Evolutionary conservation across 2,888 invertebrate genomes (phyloP).

Genomic region (Plagodis dolabraria): DNA sequence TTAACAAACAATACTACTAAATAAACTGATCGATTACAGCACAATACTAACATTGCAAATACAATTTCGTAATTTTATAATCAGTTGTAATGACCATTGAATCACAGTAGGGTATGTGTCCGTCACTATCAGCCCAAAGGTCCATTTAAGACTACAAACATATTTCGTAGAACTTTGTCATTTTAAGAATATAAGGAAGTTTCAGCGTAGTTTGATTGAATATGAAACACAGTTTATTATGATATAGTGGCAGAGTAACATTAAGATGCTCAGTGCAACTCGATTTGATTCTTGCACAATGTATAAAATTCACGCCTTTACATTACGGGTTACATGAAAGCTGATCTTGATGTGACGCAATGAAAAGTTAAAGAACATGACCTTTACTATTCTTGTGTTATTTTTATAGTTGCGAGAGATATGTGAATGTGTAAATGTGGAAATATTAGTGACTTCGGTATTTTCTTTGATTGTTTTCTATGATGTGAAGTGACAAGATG

Average conservation of each 20-base stretch:
- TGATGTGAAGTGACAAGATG: slow-evolving; percentile 4
- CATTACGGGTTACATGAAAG: slow-evolving; percentile 48
- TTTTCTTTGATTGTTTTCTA: slow-evolving; percentile 7
- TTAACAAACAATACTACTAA: slow-evolving; percentile 27
- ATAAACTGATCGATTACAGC: slow-evolving; percentile 30
- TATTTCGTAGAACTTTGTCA: slow-evolving; percentile 1
- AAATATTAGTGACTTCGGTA: slow-evolving; percentile 26
- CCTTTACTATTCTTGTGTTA: slow-evolving; percentile 53
- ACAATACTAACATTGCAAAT: slow-evolving; percentile 23
- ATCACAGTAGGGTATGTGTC: slow-evolving; percentile 47
- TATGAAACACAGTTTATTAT: not conserved
- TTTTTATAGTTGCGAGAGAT: slow-evolving; percentile 37
- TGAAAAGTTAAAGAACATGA: slow-evolving; percentile 47
- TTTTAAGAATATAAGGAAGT: slow-evolving; percentile 2
- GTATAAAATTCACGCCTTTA: slow-evolving; percentile 62
- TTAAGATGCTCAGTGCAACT: slow-evolving; percentile 23
- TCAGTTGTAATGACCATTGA: slow-evolving; percentile 32
- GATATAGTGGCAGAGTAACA: slow-evolving; percentile 25
- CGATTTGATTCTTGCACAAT: slow-evolving; percentile 63
- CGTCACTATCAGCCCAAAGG: slow-evolving; percentile 57
- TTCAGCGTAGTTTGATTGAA: not conserved
- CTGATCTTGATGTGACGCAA: slow-evolving; percentile 63
- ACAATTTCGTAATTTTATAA: slow-evolving; percentile 31
- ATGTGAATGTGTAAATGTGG: slow-evolving; percentile 32
- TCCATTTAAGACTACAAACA: slow-evolving; percentile 36